Conservation (phyloP, 2,797 vertebrate genomes). For the Ptychobarbus kaznakovi region DNA sequence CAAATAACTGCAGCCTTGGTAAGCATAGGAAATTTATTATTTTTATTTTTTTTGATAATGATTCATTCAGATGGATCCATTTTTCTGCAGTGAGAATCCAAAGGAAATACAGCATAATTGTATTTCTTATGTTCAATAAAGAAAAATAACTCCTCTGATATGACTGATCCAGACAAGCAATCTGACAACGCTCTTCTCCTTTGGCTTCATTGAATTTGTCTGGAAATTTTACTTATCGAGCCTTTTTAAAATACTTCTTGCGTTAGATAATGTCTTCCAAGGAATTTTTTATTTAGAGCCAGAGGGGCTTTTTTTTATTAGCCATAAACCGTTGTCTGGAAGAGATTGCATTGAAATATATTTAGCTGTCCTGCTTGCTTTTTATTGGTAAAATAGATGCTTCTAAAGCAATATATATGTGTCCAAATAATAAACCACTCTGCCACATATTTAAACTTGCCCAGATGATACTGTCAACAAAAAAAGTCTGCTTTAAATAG, state of each 20-base stretch:
- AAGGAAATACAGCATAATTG: not conserved
- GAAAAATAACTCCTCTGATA: not conserved
- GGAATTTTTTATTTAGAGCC: not conserved
- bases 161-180: slow-evolving; percentile 13
- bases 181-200: not conserved
- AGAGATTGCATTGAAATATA: not conserved
- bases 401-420: not conserved
- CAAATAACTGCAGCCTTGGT: not conserved
- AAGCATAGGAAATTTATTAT: not conserved
- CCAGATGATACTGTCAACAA: not conserved
- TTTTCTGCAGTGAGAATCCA: not conserved
- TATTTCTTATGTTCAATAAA: not conserved
- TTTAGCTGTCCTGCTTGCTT: not conserved
- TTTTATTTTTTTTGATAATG: not conserved
- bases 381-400: not conserved
- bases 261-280: slow-evolving; percentile 10
- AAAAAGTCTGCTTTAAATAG: slow-evolving; percentile 17
- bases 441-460: not conserved
- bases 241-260: slow-evolving; percentile 13
- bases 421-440: not conserved
- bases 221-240: slow-evolving; percentile 2
- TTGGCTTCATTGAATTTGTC: slow-evolving; percentile 16
- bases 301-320: not conserved
- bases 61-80: not conserved
- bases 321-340: not conserved